Percentiles rank a stretch among this genome's conserved stretches.
Conservation (phyloP, 1,140 invertebrate species). For the Triops cancriformis region DNA sequence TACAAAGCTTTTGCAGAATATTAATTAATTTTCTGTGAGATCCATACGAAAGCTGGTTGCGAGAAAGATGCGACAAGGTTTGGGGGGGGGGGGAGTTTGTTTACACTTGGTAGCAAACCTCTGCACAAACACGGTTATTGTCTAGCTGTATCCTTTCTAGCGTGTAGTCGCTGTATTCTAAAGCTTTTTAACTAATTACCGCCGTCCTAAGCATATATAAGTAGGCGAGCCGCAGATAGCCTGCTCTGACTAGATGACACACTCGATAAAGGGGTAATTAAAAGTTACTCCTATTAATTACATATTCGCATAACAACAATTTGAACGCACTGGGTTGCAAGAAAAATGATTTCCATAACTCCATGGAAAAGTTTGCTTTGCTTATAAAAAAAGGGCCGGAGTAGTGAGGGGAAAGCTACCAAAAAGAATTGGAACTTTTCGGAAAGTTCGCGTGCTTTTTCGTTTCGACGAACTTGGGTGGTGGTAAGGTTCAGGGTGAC, state of each 20-base stretch:
- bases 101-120: not conserved
- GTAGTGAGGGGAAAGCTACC: too few species aligned
- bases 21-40: not conserved
- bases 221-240: constrained; percentile 11
- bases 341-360: not conserved
- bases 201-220: not conserved
- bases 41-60: not conserved
- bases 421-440: too few species aligned
- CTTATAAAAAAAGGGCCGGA: too few species aligned
- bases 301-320: not conserved
- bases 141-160: not conserved
- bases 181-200: constrained; percentile 11
- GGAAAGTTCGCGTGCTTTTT: not conserved
- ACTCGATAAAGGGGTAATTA: constrained; percentile 12
- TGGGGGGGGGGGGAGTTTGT: not conserved
- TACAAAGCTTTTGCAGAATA: not conserved
- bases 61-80: not conserved
- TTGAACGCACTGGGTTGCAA: not conserved
- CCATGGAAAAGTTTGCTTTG: not conserved
- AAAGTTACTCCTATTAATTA: constrained; percentile 14
- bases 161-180: not conserved
- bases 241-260: constrained; percentile 8
- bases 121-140: not conserved
- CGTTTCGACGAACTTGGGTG: not conserved
- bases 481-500: not conserved